Evolutionary conservation across 2,888 invertebrate genomes (phyloP).

Genomic region (Epiblema foenella): DNA sequence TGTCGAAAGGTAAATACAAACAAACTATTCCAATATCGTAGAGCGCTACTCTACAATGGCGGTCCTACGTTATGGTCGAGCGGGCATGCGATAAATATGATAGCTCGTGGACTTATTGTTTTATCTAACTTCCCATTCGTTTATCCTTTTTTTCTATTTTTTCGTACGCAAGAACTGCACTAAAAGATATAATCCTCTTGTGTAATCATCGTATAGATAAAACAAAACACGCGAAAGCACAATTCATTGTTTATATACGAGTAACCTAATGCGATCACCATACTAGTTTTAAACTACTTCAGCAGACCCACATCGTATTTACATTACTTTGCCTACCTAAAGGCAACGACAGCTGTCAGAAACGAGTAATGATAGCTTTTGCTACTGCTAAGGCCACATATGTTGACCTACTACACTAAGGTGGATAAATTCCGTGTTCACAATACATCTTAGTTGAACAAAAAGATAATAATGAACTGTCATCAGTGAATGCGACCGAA

Average conservation of each 20-base stretch:
- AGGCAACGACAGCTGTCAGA: too few relatives aligned
- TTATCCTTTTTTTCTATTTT: neutral
- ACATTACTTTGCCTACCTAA: too few relatives aligned
- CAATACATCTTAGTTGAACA: neutral
- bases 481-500: neutral
- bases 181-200: neutral
- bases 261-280: too few relatives aligned
- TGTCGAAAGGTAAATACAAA: constrained; percentile 68
- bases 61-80: constrained; percentile 62
- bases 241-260: too few relatives aligned
- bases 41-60: constrained; percentile 60
- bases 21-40: constrained; percentile 69
- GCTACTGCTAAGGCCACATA: neutral
- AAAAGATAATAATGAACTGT: neutral
- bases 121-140: constrained; percentile 44
- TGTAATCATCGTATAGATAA: neutral
- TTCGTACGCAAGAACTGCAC: neutral
- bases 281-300: too few relatives aligned
- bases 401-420: neutral
- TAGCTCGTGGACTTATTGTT: constrained; percentile 53
- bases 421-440: neutral
- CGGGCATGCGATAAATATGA: constrained; percentile 67
- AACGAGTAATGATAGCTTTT: too few relatives aligned
- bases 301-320: too few relatives aligned
- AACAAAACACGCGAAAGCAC: too few relatives aligned